Conservation (phyloP, 2,888 invertebrate species). For the Drosophila leonis region DNA sequence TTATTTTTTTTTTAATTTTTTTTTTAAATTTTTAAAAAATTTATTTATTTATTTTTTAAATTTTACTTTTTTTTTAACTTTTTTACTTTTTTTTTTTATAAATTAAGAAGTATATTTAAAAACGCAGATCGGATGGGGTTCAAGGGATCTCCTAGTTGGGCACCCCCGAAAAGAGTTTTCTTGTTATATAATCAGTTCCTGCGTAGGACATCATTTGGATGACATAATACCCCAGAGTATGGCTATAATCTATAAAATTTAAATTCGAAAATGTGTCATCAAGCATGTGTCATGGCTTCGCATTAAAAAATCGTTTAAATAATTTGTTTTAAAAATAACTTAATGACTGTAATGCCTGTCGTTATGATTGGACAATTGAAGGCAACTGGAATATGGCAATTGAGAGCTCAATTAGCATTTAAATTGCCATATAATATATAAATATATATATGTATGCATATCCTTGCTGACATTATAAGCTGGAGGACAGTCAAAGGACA, state of each 20-base stretch:
- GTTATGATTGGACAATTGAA: slow-evolving; percentile 9
- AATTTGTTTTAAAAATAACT: slow-evolving; percentile 1
- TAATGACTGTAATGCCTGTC: not conserved
- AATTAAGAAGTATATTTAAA: no score
- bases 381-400: not conserved
- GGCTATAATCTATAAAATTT: no score
- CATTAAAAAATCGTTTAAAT: not conserved
- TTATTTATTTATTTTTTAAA: no score
- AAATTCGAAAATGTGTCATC: slow-evolving; percentile 1
- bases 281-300: not conserved
- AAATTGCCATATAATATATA: slow-evolving; percentile 6
- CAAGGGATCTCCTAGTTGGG: no score
- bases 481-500: slow-evolving; percentile 7
- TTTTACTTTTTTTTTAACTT: no score
- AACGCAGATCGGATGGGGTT: no score
- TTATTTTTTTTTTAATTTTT: no score
- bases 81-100: no score
- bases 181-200: not conserved
- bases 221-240: not conserved
- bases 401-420: slow-evolving; percentile 7
- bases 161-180: no score
- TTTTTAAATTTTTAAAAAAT: no score
- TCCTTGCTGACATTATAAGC: slow-evolving; percentile 8
- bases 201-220: not conserved
- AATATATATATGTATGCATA: not conserved